Evolutionary conservation across 2,797 vertebrate genomes (phyloP), one percentile per base, ranked within the genome.

Genomic region (Dendrocincla tyrannina): DNA sequence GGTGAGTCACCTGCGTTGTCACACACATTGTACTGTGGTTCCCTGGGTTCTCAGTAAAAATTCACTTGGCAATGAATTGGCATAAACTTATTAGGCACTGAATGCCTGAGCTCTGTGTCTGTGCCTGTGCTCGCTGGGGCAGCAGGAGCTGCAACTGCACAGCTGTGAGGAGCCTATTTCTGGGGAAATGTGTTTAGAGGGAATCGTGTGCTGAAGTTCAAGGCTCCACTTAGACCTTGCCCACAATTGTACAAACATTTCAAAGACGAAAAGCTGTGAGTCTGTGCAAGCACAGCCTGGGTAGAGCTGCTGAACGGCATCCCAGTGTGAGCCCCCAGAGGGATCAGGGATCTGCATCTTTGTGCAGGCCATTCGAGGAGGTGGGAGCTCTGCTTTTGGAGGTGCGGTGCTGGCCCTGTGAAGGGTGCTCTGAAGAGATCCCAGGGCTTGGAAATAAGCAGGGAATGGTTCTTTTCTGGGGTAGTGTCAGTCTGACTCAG

Each of bases 1-100:
- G 24, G 49, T 77, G 90, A 85, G 55, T 95, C 94, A 94, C 93
- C 91, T 95, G 81, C 72, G 27, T 79, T 81, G n/a, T n/a, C 22
- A 30, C 15, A 41, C 44, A 10, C 19, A 32, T 85, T 7, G 44
- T 89, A 24, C 82, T 79, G 78, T 70, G 69, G 11, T 91, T 74
- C 50, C 63, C 42, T 53, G 93, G 83, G 19, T 30, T 78, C 67
- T 85, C 77, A 69, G 3, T 81, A 20, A 22, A 19, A 9, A 8
- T 35, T 60, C 62, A 92, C 80, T 69, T 37, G 67, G 78, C 92
- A 81, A 6, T 39, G 79, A 88, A 39, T 44, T 77, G 56, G 41
- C 85, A 77, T 20, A 9, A 88, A 59, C 30, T 46, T 25, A 6
- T 2, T 7, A 28, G 24, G 62, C 55, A 62, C 49, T 32, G 33